Evolutionary conservation across 2,113 vertebrate species (phyloP).

Genomic region (Oophaga pumilio): DNA sequence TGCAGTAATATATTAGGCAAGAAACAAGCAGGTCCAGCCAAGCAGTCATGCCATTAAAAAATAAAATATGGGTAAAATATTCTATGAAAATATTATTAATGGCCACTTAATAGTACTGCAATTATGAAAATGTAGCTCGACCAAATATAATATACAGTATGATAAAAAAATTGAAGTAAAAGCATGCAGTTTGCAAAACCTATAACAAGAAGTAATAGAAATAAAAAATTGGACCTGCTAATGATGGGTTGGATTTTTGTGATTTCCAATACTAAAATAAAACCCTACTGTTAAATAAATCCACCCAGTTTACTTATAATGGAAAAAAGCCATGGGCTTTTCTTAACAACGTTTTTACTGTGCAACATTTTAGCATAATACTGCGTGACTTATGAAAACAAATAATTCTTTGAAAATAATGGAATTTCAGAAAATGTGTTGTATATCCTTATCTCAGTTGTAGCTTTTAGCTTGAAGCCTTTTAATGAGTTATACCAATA

Average conservation of each 20-base stretch:
- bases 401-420: constrained; percentile 41
- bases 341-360: constrained; percentile 14
- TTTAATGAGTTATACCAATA: constrained; percentile 43
- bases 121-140: too few species aligned
- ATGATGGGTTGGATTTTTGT: not conserved
- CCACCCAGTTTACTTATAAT: not conserved
- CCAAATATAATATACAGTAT: too few species aligned
- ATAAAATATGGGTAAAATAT: too few species aligned
- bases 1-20: too few species aligned
- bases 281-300: not conserved
- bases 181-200: not conserved
- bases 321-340: constrained; percentile 8
- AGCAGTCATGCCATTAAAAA: too few species aligned
- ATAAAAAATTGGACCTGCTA: not conserved
- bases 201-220: not conserved
- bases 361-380: constrained; percentile 26
- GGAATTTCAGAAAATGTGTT: constrained; percentile 25
- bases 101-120: too few species aligned
- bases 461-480: constrained; percentile 30
- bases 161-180: too few species aligned
- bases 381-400: constrained; percentile 16
- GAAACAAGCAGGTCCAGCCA: too few species aligned
- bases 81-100: too few species aligned
- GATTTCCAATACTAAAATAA: not conserved
- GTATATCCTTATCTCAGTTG: constrained; percentile 38